Evolutionary conservation across 2,113 vertebrate genomes (phyloP).

Genomic region (Ceyx melanurus): DNA sequence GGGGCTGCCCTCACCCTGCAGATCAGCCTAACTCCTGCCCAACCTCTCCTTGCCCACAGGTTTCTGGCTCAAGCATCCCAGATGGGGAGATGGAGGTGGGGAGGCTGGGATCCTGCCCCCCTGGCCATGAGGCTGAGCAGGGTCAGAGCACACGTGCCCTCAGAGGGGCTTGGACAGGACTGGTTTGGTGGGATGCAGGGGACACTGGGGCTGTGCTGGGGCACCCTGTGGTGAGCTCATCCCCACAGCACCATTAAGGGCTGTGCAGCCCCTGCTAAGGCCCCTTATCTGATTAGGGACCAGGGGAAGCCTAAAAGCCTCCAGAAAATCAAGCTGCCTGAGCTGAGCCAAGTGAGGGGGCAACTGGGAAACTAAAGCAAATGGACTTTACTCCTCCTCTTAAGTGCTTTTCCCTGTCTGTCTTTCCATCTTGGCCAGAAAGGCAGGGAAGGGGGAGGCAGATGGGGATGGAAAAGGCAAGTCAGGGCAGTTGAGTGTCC

Average conservation of each 20-base stretch:
- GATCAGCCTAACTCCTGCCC: neutral
- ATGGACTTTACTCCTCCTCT: slow-evolving; percentile 19
- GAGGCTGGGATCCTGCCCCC: neutral
- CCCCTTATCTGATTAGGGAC: slow-evolving; percentile 64
- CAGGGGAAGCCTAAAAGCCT: slow-evolving; percentile 52
- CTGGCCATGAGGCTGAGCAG: neutral
- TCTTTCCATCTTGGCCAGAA: neutral
- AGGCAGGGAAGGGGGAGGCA: neutral
- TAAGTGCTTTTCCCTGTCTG: slow-evolving; percentile 3
- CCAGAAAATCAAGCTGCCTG: slow-evolving; percentile 67
- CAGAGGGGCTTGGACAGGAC: neutral
- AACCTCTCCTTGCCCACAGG: neutral
- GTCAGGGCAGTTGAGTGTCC: rapidly evolving
- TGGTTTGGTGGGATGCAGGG: neutral
- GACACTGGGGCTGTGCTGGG: neutral
- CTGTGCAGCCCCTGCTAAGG: neutral
- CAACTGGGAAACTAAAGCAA: neutral
- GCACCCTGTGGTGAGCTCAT: neutral
- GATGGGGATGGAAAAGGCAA: rapidly evolving
- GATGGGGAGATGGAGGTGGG: neutral
- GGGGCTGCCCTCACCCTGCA: neutral
- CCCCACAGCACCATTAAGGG: neutral
- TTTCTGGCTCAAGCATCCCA: neutral
- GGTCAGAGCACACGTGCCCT: rapidly evolving
- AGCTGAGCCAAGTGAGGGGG: neutral